Conservation (phyloP, 1,140 invertebrate genomes). For the Pentalonia nigronervosa region DNA sequence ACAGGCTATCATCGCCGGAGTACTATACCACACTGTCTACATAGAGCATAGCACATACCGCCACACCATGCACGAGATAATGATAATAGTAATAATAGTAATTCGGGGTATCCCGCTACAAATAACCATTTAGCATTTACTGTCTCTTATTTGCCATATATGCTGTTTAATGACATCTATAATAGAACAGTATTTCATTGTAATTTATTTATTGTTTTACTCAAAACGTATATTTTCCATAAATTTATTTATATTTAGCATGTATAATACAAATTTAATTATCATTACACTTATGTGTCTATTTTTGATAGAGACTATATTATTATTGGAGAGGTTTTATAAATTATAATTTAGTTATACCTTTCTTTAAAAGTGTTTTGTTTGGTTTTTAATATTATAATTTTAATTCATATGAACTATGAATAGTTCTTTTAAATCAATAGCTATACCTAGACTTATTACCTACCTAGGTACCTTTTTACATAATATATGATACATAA, state of each 20-base stretch:
- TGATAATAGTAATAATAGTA: too few relatives aligned
- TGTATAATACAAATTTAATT: too few relatives aligned
- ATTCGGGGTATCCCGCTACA: too few relatives aligned
- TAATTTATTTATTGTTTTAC: background rate
- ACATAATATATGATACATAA: background rate
- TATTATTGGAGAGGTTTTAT: background rate
- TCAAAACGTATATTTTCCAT: too few relatives aligned
- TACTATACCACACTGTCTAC: too few relatives aligned
- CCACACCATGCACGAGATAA: too few relatives aligned
- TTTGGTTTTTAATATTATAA: background rate
- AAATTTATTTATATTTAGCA: background rate
- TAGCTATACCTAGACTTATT: too few relatives aligned
- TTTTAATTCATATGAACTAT: background rate
- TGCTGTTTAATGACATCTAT: background rate
- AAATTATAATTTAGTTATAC: background rate
- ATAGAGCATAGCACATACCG: too few relatives aligned
- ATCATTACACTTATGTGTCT: background rate
- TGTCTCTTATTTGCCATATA: too few relatives aligned
- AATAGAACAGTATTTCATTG: background rate
- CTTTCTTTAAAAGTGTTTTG: background rate
- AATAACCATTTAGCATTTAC: too few relatives aligned
- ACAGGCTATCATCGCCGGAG: too few relatives aligned
- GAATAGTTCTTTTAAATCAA: background rate
- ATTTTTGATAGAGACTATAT: background rate
- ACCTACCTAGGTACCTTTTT: background rate